Base-by-base conservation (phyloP, 2,888 invertebrate species). In the Galeruca laticollis region DNA sequence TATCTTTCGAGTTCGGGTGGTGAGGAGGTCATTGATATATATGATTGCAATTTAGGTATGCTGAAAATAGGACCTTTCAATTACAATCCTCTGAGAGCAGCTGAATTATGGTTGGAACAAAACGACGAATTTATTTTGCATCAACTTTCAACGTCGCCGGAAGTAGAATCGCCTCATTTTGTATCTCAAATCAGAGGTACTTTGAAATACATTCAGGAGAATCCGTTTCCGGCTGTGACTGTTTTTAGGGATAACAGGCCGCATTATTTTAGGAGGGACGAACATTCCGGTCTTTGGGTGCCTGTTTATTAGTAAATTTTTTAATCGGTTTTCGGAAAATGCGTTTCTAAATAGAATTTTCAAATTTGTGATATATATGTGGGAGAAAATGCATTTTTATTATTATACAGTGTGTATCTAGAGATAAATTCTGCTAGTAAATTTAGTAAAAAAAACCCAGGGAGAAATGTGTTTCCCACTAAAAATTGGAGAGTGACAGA, bases 181-280 rank as follows among this genome's bases (percentile, higher is more conserved):
- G 96, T 95, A 47, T 91, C 92, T 80, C 91, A 95, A 87, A 92
- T 95, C 66, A 91, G 96, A 78, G 91, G 93, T 69, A 94, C 96
- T 10, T 88, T 98, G 75, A 94, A 94, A 85, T 96, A 96, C 84
- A 96, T 98, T 81, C 94, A 96, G 86, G 95, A 97, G 82, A 95
- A 97, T 86, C 97, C 96, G 80, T 96, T 97, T 86, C 97, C 97
- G 75, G 94, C 95, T 60, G 94, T 96, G 76, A 96, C 97, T 35
- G 94, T 98, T 81, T 98, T 98, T 86, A 92, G 94, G 77, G 96
- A 96, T 85, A 96, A 96, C 87, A 90, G 94, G 80, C 94, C 97
- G 69, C 95, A 93, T 81, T 96, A 94, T 85, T 97, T 93, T 86
- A 90, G 96, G 72, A 92, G 95, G 82, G 96, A 96, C 86, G 96